A percentile compares a stretch with the other conserved stretches of the same genome.
These are phyloP conservation scores for Phrynosoma platyrhinos DNA, from an alignment of 2,113 vertebrate species.

Conservation along the genomic window DNA sequence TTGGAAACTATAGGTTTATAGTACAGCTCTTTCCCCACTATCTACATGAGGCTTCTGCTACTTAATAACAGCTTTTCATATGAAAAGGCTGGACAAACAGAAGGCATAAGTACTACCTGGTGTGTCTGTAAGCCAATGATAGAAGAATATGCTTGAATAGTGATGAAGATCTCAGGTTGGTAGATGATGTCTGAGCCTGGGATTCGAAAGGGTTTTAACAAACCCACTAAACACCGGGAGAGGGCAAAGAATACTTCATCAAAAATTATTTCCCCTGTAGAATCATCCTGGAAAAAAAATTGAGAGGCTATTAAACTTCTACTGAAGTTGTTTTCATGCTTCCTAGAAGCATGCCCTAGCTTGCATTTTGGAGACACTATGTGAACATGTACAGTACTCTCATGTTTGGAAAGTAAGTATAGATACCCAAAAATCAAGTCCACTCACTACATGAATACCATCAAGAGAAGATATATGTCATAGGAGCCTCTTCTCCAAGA, in stretches of 20 bases:
- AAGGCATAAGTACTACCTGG: conserved; percentile 82
- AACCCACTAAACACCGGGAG: conserved; percentile 88
- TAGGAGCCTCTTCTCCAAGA: background rate
- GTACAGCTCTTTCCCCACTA: accelerated
- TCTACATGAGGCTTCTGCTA: background rate
- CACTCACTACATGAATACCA: background rate
- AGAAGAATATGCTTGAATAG: conserved; percentile 95
- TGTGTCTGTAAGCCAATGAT: conserved; percentile 94
- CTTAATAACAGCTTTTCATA: accelerated
- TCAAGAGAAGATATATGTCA: background rate
- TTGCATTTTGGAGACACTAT: background rate
- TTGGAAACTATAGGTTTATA: no score
- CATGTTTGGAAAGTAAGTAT: background rate
- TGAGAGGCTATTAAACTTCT: conserved; percentile 8
- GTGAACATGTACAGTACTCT: background rate
- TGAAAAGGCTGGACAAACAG: accelerated
- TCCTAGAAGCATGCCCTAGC: accelerated
- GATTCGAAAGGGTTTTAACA: conserved; percentile 89
- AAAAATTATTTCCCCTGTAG: conserved; percentile 96
- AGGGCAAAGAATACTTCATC: conserved; percentile 96
- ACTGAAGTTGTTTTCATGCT: background rate
- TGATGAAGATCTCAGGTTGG: conserved; percentile 95
- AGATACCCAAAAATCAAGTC: background rate
- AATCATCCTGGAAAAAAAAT: conserved; percentile 86
- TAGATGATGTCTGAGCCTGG: conserved; percentile 91